Base-by-base conservation (phyloP, 2,113 vertebrate genomes). In the Gadus macrocephalus region DNA sequence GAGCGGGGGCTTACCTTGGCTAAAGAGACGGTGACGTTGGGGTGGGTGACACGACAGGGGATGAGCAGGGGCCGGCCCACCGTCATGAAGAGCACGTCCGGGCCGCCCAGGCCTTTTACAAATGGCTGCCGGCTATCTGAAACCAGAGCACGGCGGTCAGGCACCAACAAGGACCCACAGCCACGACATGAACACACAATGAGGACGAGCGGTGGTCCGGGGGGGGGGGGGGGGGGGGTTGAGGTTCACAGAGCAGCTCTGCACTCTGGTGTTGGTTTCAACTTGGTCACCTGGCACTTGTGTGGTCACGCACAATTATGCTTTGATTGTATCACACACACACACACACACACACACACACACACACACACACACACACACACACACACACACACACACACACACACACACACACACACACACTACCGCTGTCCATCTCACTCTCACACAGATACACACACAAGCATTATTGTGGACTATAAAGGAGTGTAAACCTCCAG, bases 41-140 rank as follows among this genome's bases (percentile, higher is more conserved):
- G 97, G 59, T 95, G 87, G 0, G 96, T 95, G 74, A 96, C 95
- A 80, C 93, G 91, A 90, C 97, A 99, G 64, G 97, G 97, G 75
- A 99, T 88, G 75, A 95, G 69, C 75, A 98, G 82, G 15, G 92
- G 81, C 84, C 90, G 78, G 78, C 93, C 93, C 82, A 93, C 89
- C 20, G 79, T 91, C 91, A 97, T 91, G 66, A 88, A 90, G 82
- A 98, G 84, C 77, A 94, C 83, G 66, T 91, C 82, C 3, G 95
- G 93, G 74, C 88, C 85, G 15, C 62, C 89, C 74, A 92, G 78
- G 85, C 90, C 83, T 65, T 97, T 93, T 86, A 96, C 86, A 88
- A 99, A 99, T 66, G 95, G 96, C 81, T 74, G 92, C 75, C 65
- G 79, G 80, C 92, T 91, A 85, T 97, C 97, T 99, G 92, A 90